Conservation (phyloP, 2,797 vertebrate species). For the Argyrosomus regius region DNA sequence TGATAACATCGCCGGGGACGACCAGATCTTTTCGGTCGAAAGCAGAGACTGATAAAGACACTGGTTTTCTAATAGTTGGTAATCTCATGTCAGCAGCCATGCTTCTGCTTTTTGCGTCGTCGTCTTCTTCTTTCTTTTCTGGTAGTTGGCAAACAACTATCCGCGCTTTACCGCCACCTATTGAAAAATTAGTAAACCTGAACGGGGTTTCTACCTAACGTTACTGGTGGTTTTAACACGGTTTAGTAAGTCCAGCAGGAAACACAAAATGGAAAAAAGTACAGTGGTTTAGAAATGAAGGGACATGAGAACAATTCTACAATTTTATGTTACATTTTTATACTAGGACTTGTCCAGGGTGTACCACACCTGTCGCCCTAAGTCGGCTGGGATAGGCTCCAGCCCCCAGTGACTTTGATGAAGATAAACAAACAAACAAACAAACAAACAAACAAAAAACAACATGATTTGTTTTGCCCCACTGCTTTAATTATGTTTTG, state of each 20-base stretch:
- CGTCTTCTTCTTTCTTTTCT: background rate
- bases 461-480: background rate
- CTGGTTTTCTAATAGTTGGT: constrained; percentile 79
- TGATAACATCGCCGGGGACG: constrained; percentile 96
- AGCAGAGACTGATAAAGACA: constrained; percentile 55
- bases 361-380: no score
- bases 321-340: no score
- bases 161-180: constrained; percentile 32
- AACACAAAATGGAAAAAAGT: background rate
- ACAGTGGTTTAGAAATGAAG: background rate
- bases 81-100: constrained; percentile 94
- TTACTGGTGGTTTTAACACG: background rate
- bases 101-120: constrained; percentile 59
- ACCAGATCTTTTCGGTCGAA: constrained; percentile 89
- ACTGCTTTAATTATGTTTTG: no score
- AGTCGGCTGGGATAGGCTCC: no score
- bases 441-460: no score
- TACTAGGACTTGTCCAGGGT: no score
- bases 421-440: no score
- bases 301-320: no score
- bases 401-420: no score
- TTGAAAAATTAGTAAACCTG: background rate
- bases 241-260: rapidly evolving
- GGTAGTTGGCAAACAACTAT: background rate
- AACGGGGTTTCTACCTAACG: background rate